Evolutionary conservation across 2,113 vertebrate genomes (phyloP), one percentile per base, ranked within the genome.

Genomic region (Ahaetulla prasina): DNA sequence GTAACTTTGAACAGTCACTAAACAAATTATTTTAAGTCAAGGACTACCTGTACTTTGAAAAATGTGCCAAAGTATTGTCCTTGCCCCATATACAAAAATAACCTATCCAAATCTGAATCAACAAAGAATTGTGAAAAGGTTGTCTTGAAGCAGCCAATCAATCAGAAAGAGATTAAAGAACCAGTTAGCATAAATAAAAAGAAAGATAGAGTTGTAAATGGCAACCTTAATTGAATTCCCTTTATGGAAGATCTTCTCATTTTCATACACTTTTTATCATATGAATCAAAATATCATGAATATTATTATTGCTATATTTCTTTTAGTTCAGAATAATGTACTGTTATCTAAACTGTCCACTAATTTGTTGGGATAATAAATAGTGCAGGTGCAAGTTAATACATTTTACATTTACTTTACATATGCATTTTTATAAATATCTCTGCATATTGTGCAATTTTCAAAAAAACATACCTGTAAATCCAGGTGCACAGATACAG

Each of bases 401-500:
- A 20, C 52, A 30, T 7, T 60, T n/a, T 35, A 80, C 84, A 55
- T 50, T 91, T 89, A 16, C 43, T 85, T 68, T 89, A 60, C 53
- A 92, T 49, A 35, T 85, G 87, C 52, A 45, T 0, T 0, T 54
- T 8, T 11, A 53, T 52, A 14, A 89, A 68, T 89, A 94, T 91
- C 35, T 11, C 54, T 9, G 11, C 0, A 0, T 74, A 53, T 50
- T 54, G 8, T 49, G 39, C 18, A 90, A 87, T 3, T 47, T 84
- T 52, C 22, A 91, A 68, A 93, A 93, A 85, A 92, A 97, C 96
- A 97, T 96, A 93, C 99, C 99, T 95, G 97, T 95, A 96, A 98
- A 99, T 91, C 99, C 99, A 50, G 98, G 97, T 57, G 97, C 93
- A 93, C 99, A 99, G 92, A 98, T 90, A 95, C 99, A 99, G 0